Evolutionary conservation across 2,888 invertebrate species (phyloP), one percentile per base, ranked within the genome.

Genomic region (Clunio marinus): DNA sequence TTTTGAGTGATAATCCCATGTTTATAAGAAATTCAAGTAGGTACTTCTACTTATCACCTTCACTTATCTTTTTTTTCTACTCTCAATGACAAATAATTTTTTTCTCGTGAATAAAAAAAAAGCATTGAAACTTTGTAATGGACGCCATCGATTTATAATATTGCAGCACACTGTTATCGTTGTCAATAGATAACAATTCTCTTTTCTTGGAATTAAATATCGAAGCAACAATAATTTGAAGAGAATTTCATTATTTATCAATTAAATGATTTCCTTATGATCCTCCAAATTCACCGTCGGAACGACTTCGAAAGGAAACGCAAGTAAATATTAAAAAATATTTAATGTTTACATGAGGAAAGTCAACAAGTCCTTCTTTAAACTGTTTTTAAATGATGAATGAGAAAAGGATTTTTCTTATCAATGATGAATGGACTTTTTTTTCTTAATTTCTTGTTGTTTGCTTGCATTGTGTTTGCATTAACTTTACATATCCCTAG

Each of bases 351-450:
- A 57, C 57, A 10, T 24, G 10, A 4, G 1, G 8, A 5, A 27
- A 28, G 13, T 27, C 1, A 51, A 51, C 17, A 51, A 2, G 10
- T 51, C 51, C 51, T 51, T 27, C 3, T 45, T n/a, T 15, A 2
- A 3, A 25, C 28, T 2, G 2, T 25, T 51, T 20, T 17, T 15
- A 24, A 24, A 57, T 57, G 57, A 57, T 57, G 57, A 57, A 57
- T 57, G 57, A 57, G 57, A 25, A 25, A 28, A 57, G 57, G 57
- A 25, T 63, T n/a, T 45, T 25, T 35, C 41, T 45, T 45, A 45
- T 41, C 63, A 45, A 27, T 63, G 63, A 63, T 63, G 63, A 63
- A 63, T 63, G 57, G 10, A 63, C 20, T 63, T 63, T 35, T 27
- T 10, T 32, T 58, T 32, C 32, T 63, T 32, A 58, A 60, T 20